These are phyloP conservation scores for Melierax canorus DNA, from an alignment of 2,113 vertebrate genomes.

Conservation along the genomic window DNA sequence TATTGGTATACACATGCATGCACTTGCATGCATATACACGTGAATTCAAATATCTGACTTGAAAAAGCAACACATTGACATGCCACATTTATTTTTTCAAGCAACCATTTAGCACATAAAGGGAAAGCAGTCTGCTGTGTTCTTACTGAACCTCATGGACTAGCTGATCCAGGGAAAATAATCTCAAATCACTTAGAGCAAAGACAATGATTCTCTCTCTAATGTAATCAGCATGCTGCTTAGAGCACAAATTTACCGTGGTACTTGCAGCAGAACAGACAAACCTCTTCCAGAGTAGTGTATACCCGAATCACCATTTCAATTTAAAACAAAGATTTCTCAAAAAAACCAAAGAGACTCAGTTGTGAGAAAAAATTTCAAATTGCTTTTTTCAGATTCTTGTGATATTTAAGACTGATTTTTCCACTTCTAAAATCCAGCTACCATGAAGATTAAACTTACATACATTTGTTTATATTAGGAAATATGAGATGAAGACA, in stretches of 20 bases:
- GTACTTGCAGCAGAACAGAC: not conserved
- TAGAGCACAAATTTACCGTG: not conserved
- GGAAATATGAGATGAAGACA: not conserved
- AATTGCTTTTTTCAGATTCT: not conserved
- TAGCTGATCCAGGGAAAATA: conserved; percentile 1
- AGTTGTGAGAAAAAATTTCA: not conserved
- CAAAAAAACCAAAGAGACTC: not conserved
- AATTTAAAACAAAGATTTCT: not conserved
- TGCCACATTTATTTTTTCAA: not conserved
- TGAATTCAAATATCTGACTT: not conserved
- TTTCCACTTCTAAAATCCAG: not conserved
- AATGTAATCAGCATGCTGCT: not conserved
- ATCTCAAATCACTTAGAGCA: not conserved
- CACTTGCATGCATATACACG: not conserved
- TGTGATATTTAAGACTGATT: not conserved
- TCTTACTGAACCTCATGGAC: not conserved
- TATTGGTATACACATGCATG: accelerated
- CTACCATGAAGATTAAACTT: not conserved
- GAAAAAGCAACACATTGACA: not conserved
- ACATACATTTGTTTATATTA: not conserved
- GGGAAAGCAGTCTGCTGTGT: not conserved
- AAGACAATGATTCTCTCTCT: not conserved
- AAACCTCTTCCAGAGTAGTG: not conserved
- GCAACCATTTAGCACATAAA: not conserved
- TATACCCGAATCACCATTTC: not conserved